Evolutionary conservation across 2,797 vertebrate genomes (phyloP), one percentile per base, ranked within the genome.

Genomic region (Glossophaga mutica): DNA sequence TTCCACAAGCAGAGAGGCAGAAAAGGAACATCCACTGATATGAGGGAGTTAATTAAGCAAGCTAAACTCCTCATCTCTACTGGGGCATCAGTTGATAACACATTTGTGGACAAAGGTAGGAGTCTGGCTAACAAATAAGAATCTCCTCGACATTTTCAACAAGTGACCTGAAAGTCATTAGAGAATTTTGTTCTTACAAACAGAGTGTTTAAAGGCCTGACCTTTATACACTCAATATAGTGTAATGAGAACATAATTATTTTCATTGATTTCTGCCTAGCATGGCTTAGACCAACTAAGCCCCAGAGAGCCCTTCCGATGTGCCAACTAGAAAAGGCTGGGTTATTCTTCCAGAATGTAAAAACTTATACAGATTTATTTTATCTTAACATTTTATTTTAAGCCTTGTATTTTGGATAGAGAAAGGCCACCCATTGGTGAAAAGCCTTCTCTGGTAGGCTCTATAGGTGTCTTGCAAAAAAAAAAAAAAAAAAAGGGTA

Each of bases 1-100:
- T 55, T 94, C 74, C 62, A 57, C 68, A 55, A 87, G 82, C 37
- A 67, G 78, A 76, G 24, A 96, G 59, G 88, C 71, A 95, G 83
- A 48, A 85, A 91, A 73, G 4, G 50, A 71, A 76, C 26, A 90
- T 26, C 44, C 62, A 62, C n/a, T 2, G 50, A 55, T 82, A 67
- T 2, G n/a, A 88, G 44, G 9, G 84, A 85, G 78, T 70, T 73
- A 71, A 26, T 29, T 55, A 34, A 48, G 62, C 46, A 70, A 65
- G 70, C 34, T 52, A 9, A 34, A 37, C 14, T 57, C 81, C 37
- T 44, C 4, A 0, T 34, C 34, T 67, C 65, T n/a, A 24, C 62
- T 4, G 57, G 87, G 81, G 67, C 22, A 73, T 39, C 3, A 16
- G 34, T 18, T 68, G 57, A 21, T 42, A 29, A 55, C 11, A 29